Percentiles rank a stretch among this genome's conserved stretches.
Conservation (phyloP, 1,140 invertebrate genomes). For the Formica selysi region DNA sequence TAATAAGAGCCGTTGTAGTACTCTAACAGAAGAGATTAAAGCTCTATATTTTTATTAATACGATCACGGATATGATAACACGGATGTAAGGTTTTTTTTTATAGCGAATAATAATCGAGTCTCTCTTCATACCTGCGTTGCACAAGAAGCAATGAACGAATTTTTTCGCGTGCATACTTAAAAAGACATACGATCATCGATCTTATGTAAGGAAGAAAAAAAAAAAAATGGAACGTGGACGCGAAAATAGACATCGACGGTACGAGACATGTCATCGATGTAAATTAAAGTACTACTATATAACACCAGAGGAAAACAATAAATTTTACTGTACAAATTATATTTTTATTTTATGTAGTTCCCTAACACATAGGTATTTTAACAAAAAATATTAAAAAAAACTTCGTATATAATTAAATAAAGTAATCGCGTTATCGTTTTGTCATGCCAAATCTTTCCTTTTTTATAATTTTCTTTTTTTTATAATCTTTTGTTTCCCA, state of each 20-base stretch:
- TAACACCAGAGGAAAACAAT: conserved; percentile 15
- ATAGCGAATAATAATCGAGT: conserved; percentile 37
- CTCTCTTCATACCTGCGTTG: conserved; percentile 55
- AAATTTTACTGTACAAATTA: conserved; percentile 25
- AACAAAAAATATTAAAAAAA: no score
- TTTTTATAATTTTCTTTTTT: no score
- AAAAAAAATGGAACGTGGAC: not conserved
- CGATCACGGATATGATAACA: conserved; percentile 28
- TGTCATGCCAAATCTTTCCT: no score
- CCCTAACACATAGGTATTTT: not conserved
- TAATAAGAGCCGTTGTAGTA: conserved; percentile 68
- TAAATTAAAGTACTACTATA: not conserved
- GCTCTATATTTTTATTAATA: conserved; percentile 73
- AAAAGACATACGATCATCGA: not conserved
- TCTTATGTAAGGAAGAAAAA: not conserved
- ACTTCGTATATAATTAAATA: no score
- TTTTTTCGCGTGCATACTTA: no score
- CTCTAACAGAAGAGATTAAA: conserved; percentile 59
- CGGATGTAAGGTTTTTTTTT: conserved; percentile 64
- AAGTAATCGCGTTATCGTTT: no score
- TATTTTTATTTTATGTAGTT: not conserved
- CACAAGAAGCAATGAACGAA: conserved; percentile 12
- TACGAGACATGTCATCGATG: conserved; percentile 11
- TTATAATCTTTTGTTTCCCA: no score
- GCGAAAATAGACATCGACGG: not conserved